Conservation (phyloP, 1,140 invertebrate genomes). For the Camponotus pennsylvanicus region DNA sequence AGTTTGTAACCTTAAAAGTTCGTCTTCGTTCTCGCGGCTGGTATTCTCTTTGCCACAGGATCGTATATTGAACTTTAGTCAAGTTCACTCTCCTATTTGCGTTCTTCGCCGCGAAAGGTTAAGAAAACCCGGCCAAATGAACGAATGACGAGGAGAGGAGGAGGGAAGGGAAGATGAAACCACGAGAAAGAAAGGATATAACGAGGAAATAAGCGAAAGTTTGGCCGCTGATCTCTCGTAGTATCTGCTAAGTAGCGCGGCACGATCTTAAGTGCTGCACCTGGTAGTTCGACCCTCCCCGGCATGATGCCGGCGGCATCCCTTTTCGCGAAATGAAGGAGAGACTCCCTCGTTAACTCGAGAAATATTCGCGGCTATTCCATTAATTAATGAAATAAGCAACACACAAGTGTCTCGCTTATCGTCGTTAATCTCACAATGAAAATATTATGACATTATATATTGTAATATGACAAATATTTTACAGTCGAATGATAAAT, state of each 20-base stretch:
- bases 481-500: slow-evolving; percentile 20
- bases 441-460: neutral
- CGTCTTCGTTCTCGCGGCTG: slow-evolving; percentile 43
- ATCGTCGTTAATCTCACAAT: slow-evolving; percentile 3
- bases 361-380: slow-evolving; percentile 31
- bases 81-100: slow-evolving; percentile 82
- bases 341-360: slow-evolving; percentile 10
- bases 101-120: slow-evolving; percentile 64
- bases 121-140: slow-evolving; percentile 67
- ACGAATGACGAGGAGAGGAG: slow-evolving; percentile 14
- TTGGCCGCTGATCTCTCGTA: slow-evolving; percentile 66
- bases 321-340: slow-evolving; percentile 38
- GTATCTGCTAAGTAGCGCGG: slow-evolving; percentile 73
- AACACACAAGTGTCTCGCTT: slow-evolving; percentile 10
- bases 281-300: slow-evolving; percentile 35
- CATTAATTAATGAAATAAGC: slow-evolving; percentile 43
- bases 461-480: slow-evolving; percentile 4
- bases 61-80: slow-evolving; percentile 81
- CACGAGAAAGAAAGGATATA: slow-evolving; percentile 48
- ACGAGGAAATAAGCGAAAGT: slow-evolving; percentile 69
- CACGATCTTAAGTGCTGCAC: slow-evolving; percentile 59
- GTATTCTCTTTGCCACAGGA: neutral
- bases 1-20: slow-evolving; percentile 83
- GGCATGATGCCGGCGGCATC: slow-evolving; percentile 54
- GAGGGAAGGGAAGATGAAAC: slow-evolving; percentile 9